Percentiles rank a stretch among this genome's conserved stretches.
These are phyloP conservation scores for Lasioglossum calceatum DNA, from an alignment of 2,888 invertebrate genomes.

Conservation along the genomic window DNA sequence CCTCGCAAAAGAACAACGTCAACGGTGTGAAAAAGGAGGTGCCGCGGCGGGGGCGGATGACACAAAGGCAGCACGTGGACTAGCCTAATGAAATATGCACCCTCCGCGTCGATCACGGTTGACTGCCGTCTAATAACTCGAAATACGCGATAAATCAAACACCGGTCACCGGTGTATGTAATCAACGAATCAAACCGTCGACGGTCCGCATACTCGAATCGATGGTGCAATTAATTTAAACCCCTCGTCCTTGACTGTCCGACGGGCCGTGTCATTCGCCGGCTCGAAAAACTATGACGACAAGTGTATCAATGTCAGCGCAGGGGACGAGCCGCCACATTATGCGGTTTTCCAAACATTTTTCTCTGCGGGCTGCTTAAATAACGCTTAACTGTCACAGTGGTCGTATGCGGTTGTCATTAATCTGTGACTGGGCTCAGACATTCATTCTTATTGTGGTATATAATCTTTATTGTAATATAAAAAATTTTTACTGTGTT, in stretches of 20 bases:
- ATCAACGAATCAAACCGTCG: constrained; percentile 61
- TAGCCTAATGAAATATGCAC: constrained; percentile 67
- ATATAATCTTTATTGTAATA: too few relatives aligned
- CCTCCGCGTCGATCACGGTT: constrained; percentile 57
- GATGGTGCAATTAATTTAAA: constrained; percentile 66
- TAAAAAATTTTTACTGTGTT: too few relatives aligned
- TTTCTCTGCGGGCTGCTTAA: background rate
- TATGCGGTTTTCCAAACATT: background rate
- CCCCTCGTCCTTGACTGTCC: constrained; percentile 55
- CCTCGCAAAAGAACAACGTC: background rate
- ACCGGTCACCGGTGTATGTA: constrained; percentile 49
- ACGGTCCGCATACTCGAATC: constrained; percentile 45
- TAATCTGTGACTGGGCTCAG: background rate
- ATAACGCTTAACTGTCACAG: background rate
- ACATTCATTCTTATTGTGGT: background rate
- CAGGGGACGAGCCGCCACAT: background rate
- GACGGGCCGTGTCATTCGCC: constrained; percentile 31
- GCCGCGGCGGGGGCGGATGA: background rate
- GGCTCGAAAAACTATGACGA: constrained; percentile 30
- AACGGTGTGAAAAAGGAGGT: background rate
- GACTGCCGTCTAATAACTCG: constrained; percentile 54
- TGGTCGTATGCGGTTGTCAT: background rate
- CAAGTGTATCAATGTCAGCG: constrained; percentile 29
- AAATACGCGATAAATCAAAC: constrained; percentile 64
- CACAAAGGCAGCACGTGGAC: constrained; percentile 2